A percentile compares a stretch with the other conserved stretches of the same genome.
Conservation (phyloP, 64 coral and sea anemone genomes). For the Catalaphyllia jardinei region DNA sequence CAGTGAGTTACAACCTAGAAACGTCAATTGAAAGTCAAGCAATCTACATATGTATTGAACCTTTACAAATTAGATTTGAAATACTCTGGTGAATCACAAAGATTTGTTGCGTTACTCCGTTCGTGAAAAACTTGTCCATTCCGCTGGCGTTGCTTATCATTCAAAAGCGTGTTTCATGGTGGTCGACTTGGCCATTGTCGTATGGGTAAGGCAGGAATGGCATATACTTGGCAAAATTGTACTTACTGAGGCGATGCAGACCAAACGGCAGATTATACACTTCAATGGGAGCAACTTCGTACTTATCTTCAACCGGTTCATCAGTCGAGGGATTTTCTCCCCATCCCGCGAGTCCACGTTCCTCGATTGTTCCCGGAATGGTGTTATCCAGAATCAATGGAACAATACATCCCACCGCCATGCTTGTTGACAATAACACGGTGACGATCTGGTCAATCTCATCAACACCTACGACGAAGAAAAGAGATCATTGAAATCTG, state of each 20-base stretch:
- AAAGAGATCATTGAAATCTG: too few species aligned
- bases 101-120: too few species aligned
- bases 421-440: slow-evolving; percentile 81
- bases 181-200: background rate
- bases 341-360: slow-evolving; percentile 74
- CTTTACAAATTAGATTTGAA: too few species aligned
- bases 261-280: slow-evolving; percentile 72
- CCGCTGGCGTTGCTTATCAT: too few species aligned
- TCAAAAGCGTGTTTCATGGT: too few species aligned
- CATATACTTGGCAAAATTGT: slow-evolving; percentile 49
- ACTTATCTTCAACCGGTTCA: background rate
- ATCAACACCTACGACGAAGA: too few species aligned
- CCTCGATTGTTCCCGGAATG: slow-evolving; percentile 77
- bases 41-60: too few species aligned
- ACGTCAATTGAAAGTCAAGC: too few species aligned
- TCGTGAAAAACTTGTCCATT: too few species aligned
- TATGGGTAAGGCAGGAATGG: slow-evolving; percentile 68
- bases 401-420: slow-evolving; percentile 78
- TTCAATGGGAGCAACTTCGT: slow-evolving; percentile 34
- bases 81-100: too few species aligned
- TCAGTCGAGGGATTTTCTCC: background rate
- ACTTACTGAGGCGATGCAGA: slow-evolving; percentile 22
- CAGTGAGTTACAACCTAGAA: too few species aligned
- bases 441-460: slow-evolving; percentile 76
- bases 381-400: slow-evolving; percentile 90